Base-by-base conservation (phyloP, 2,113 vertebrate species). In the Eudyptes chrysolophus region DNA sequence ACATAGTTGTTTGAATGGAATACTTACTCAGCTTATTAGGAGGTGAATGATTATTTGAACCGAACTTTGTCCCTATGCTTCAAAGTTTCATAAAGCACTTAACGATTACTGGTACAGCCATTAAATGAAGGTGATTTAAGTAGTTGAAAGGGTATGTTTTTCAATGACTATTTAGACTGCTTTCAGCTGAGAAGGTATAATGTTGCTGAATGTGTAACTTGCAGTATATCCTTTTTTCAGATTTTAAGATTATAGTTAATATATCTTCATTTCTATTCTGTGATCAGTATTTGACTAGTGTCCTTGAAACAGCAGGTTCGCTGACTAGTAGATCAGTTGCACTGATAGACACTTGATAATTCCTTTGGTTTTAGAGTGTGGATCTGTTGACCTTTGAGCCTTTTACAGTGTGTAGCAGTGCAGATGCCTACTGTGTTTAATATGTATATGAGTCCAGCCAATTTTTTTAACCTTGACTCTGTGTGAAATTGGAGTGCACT, bases 371-470 rank as follows among this genome's bases (percentile, higher is more conserved):
- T 38, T 54, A n/a, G 36, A 7, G 34, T 24, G 62, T 32, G 21
- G 44, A 2, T 55, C 17, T 36, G 42, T 13, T 49, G 10, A 29
- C 10, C 14, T 32, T 22, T 19, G 44, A 77, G 38, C 65, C 51
- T 2, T 25, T 38, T 5, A 7, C 34, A 29, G 36, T 2, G 8
- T 3, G 38, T 6, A 32, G 74, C 30, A 4, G 36, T 34, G 75
- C 19, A 34, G 81, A 19, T 38, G 38, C 44, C 46, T 29, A 0
- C 3, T 4, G 52, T 10, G 9, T 16, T 86, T 34, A 34, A 6
- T 5, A 27, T 2, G 7, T 61, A 3, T 5, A 9, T 0, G 0
- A 46, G 24, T 68, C 14, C 87, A 65, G 68, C 3, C 16, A 11
- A 2, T 49, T 40, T 19, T 38, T 46, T 61, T 79, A 36, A n/a